A percentile compares a stretch with the other conserved stretches of the same genome.
Conservation (phyloP, 2,113 vertebrate species). For the Daphoenositta chrysoptera region DNA sequence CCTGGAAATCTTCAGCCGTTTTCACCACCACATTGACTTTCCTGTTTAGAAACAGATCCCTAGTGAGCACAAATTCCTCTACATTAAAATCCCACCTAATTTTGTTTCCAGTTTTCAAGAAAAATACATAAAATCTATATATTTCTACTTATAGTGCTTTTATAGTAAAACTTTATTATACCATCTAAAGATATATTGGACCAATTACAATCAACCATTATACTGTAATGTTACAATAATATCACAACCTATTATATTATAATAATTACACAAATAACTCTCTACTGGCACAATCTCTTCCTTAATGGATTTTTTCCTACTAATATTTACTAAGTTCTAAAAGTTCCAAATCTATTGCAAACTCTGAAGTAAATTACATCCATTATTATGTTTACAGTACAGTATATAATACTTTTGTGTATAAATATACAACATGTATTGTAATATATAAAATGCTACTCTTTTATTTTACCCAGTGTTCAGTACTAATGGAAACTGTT, state of each 20-base stretch:
- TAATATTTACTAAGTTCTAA: neutral
- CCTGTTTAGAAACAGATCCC: slow-evolving; percentile 36
- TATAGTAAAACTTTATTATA: neutral
- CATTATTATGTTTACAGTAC: neutral
- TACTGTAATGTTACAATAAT: neutral
- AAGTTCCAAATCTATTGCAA: neutral
- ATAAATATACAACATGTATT: neutral
- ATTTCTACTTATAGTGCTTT: neutral
- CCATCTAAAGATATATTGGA: neutral
- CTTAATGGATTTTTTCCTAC: neutral
- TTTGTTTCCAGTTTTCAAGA: slow-evolving; percentile 20
- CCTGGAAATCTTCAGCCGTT: slow-evolving; percentile 11
- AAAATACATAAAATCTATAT: neutral
- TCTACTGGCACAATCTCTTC: neutral
- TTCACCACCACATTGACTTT: slow-evolving; percentile 5
- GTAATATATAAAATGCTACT: neutral
- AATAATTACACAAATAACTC: neutral
- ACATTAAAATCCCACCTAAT: neutral
- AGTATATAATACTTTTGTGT: neutral
- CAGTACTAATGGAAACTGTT: neutral
- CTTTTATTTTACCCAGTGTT: neutral
- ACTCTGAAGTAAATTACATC: neutral
- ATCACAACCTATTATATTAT: neutral
- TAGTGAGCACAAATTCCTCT: neutral
- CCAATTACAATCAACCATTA: neutral